Percentiles rank a stretch among this genome's conserved stretches.
Conservation (phyloP, 2,888 invertebrate species). For the Lepidocyrtoides sp. region DNA sequence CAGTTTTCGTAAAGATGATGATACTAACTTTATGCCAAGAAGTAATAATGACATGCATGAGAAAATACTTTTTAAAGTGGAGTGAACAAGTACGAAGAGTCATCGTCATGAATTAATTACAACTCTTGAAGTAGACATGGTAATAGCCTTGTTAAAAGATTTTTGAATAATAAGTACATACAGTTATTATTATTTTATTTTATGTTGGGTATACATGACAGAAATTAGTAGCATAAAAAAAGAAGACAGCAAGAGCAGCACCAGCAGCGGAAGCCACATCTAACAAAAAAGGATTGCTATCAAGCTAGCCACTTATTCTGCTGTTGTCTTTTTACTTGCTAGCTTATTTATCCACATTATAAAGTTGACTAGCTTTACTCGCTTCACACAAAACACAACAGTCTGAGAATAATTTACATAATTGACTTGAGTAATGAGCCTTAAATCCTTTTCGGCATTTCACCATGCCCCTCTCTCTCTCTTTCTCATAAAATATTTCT, state of each 20-base stretch:
- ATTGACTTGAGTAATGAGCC: constrained; percentile 78
- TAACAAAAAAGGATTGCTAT: not conserved
- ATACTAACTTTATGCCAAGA: not conserved
- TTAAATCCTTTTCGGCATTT: constrained; percentile 79
- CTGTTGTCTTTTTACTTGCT: not conserved
- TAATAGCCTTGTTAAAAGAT: not conserved
- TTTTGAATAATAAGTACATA: constrained; percentile 10
- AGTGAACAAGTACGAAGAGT: constrained; percentile 5
- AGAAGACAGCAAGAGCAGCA: no score
- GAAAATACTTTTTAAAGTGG: not conserved
- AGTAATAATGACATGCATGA: not conserved
- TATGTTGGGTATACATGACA: not conserved
- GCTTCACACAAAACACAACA: not conserved
- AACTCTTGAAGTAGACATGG: not conserved
- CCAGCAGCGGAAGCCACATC: constrained; percentile 16
- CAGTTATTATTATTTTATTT: not conserved
- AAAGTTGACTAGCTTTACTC: not conserved
- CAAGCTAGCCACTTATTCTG: not conserved
- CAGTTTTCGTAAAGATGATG: not conserved
- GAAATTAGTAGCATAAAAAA: constrained; percentile 17
- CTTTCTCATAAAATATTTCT: constrained; percentile 44
- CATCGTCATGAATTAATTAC: constrained; percentile 33
- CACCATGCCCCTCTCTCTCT: constrained; percentile 4
- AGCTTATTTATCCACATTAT: not conserved
- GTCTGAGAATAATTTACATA: constrained; percentile 73